These are phyloP conservation scores for Trachemys scripta DNA, from an alignment of 2,113 vertebrate species.

Conservation along the genomic window DNA sequence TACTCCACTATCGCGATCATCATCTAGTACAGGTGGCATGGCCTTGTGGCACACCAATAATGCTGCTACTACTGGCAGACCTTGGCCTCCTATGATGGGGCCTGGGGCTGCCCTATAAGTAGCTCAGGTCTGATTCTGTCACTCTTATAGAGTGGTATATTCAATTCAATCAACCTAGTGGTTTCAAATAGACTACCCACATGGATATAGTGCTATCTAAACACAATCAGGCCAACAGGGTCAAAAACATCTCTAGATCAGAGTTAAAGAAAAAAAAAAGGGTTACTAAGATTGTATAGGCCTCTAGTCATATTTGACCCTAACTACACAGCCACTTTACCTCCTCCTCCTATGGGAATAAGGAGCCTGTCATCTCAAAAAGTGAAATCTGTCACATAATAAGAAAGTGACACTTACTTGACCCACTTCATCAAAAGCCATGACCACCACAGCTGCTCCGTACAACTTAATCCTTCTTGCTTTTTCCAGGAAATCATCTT, in stretches of 20 bases:
- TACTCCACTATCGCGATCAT: background rate
- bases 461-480: constrained; percentile 88
- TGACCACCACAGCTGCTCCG: constrained; percentile 94
- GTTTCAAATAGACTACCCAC: background rate
- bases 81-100: background rate
- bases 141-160: background rate
- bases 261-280: too few species aligned
- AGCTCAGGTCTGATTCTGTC: background rate
- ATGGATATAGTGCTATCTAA: background rate
- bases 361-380: background rate
- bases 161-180: background rate
- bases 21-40: background rate
- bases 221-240: background rate
- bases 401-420: constrained; percentile 83
- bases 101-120: background rate
- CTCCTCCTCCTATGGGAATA: background rate
- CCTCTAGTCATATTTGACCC: background rate
- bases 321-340: background rate
- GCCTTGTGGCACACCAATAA: background rate
- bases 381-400: background rate
- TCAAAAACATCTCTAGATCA: background rate
- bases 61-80: background rate
- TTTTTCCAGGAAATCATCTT: constrained; percentile 89
- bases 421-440: constrained; percentile 97
- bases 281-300: background rate